A percentile compares a stretch with the other conserved stretches of the same genome.
Conservation (phyloP, 2,797 vertebrate species). For the Australoheros facetus region DNA sequence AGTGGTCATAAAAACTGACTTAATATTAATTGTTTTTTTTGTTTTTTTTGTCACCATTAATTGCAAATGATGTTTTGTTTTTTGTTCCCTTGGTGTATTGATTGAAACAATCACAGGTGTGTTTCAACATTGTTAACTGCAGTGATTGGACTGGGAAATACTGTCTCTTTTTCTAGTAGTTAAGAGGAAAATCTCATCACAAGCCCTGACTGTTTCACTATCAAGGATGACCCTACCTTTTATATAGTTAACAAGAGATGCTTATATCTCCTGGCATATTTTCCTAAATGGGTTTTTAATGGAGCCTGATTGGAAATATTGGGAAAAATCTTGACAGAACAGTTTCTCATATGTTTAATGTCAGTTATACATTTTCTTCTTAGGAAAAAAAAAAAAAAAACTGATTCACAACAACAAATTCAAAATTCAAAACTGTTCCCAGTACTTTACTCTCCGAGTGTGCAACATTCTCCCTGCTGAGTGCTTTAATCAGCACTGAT, state of each 20-base stretch:
- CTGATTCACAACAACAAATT: conserved; percentile 54
- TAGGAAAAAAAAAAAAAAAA: background rate
- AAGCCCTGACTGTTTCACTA: background rate
- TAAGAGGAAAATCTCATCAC: background rate
- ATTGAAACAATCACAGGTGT: background rate
- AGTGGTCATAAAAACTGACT: background rate
- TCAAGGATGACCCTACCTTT: background rate
- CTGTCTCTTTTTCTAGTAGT: background rate
- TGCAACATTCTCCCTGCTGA: conserved; percentile 59
- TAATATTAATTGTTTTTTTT: background rate
- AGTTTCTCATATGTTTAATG: conserved; percentile 2
- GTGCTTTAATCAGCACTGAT: conserved; percentile 78
- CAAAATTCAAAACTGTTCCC: conserved; percentile 54
- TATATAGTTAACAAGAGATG: background rate
- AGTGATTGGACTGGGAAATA: conserved; percentile 11
- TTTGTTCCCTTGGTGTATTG: background rate
- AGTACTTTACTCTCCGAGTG: conserved; percentile 51
- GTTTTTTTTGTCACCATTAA: background rate
- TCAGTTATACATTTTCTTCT: conserved; percentile 10
- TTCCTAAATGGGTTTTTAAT: background rate
- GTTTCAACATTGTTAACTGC: background rate
- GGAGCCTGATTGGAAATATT: background rate
- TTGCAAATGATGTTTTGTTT: background rate
- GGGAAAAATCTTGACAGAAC: conserved; percentile 1
- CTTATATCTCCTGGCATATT: background rate